Evolutionary conservation across 1,140 invertebrate genomes (phyloP), one percentile per base, ranked within the genome.

Genomic region (Sycobia sp.): DNA sequence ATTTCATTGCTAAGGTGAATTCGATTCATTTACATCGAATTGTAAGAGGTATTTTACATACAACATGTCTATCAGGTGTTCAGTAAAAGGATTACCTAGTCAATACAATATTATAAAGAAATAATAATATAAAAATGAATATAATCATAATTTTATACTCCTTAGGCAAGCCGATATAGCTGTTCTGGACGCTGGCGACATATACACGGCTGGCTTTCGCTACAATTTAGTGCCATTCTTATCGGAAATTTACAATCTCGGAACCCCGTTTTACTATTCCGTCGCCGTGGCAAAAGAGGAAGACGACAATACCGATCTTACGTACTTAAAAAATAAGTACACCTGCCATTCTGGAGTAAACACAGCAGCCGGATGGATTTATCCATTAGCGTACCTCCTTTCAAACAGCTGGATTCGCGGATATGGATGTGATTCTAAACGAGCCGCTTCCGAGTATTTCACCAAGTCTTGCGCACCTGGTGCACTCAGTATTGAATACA

Each of bases 291-390:
- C 92, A 0, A 95, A 94, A 76, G 90, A 94, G 74, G 88, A 91
- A 53, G 94, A 96, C 75, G 87, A 90, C 0, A 86, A 87, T 39
- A 95, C 95, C 0, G 93, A 95, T 70, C 76, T 98, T 0, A 91
- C 95, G 0, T 96, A 93, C 76, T 78, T 98, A 0, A 91, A 91
- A 79, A 92, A 91, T 81, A 84, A 95, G 76, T 86, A 91, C 69
- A 94, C 94, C 0, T 99, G 96, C 73, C 94, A 97, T 77, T 89
- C 93, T 1, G 95, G 95, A 25, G 91, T 98, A 20, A 92, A 91
- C 59, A 92, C 89, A 58, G 96, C 93, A 0, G 95, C 95, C 11
- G 96, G 96, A 4, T 99, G 96, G 96, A 87, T 98, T 0, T 91
- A 97, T 70, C 96, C 96, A 0, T 79, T 98, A 70, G 94, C 94